Evolutionary conservation across 2,888 invertebrate genomes (phyloP), one percentile per base, ranked within the genome.

Genomic region (Blastobasis adustella): DNA sequence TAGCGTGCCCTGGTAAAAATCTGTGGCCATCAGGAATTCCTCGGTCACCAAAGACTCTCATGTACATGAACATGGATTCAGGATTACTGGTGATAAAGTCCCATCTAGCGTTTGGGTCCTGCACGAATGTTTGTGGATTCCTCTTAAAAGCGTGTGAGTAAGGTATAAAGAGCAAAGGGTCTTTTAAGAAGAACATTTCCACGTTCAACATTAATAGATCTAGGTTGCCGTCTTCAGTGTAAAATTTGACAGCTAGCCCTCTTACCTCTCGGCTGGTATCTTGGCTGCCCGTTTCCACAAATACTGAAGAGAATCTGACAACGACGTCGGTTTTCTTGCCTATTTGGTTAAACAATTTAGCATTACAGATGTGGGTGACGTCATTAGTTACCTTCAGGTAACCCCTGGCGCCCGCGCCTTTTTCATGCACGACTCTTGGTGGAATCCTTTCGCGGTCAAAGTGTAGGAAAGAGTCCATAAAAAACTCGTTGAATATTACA

Each of bases 81-180:
- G 96, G 95, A 41, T 96, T 90, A 45, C 96, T 84, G 0, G 94
- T 92, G 57, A 96, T 90, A 69, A 97, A 97, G 75, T 98, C 97
- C 97, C 97, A 98, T 68, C 96, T 93, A 94, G 95, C 95, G 69
- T 97, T 94, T 0, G 92, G 82, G 79, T 97, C 97, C 79, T 94
- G 95, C 40, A 97, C 85, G 71, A 95, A 93, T 0, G 95, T 96
- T 37, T 90, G 92, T 0, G 98, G 98, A 77, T 98, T 98, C 60
- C 97, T 90, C 77, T 97, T 98, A 73, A 97, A 96, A 0, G 97
- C 94, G 76, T 97, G 96, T 59, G 97, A 95, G 69, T 98, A 96
- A 62, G 94, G 94, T 5, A 97, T 94, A 79, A 98, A 98, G 42
- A 95, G 79, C 6, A 94, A 81, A 0, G 97, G 95, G 78, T 98